These are phyloP conservation scores for Bradysia coprophila DNA, from an alignment of 1,140 invertebrate genomes.

Conservation along the genomic window DNA sequence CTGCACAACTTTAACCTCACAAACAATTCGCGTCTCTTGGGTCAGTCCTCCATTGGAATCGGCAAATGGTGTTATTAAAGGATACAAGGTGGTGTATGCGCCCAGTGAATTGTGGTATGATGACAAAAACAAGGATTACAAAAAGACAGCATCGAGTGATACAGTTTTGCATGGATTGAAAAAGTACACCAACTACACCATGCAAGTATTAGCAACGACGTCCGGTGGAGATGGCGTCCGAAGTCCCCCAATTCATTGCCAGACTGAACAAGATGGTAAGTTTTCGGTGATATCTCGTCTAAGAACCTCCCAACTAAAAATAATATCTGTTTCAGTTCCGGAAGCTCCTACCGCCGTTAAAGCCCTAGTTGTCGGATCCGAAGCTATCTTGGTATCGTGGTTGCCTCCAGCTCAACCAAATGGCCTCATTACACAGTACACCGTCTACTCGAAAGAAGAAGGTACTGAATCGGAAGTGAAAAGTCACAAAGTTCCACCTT, in stretches of 20 bases:
- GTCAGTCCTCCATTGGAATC: slow-evolving; percentile 72
- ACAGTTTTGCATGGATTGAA: slow-evolving; percentile 81
- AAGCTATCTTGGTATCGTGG: slow-evolving; percentile 87
- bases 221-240: slow-evolving; percentile 90
- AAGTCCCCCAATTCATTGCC: slow-evolving; percentile 76
- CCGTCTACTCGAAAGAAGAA: slow-evolving; percentile 71
- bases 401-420: slow-evolving; percentile 79
- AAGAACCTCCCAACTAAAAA: background rate
- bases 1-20: slow-evolving; percentile 79
- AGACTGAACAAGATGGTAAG: slow-evolving; percentile 88
- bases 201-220: slow-evolving; percentile 88
- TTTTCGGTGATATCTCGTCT: slow-evolving; percentile 3
- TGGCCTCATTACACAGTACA: slow-evolving; percentile 84
- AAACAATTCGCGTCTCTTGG: slow-evolving; percentile 87
- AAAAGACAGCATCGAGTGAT: slow-evolving; percentile 79
- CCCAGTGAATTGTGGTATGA: slow-evolving; percentile 84
- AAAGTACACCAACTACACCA: slow-evolving; percentile 94
- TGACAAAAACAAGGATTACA: slow-evolving; percentile 78
- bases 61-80: slow-evolving; percentile 88
- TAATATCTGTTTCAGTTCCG: slow-evolving; percentile 42
- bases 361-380: slow-evolving; percentile 75
- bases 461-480: slow-evolving; percentile 41
- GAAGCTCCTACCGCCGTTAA: slow-evolving; percentile 84
- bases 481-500: slow-evolving; percentile 38
- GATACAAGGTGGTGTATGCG: slow-evolving; percentile 91